Conservation (phyloP, 2,888 invertebrate species). For the Neoscelio sp. region DNA sequence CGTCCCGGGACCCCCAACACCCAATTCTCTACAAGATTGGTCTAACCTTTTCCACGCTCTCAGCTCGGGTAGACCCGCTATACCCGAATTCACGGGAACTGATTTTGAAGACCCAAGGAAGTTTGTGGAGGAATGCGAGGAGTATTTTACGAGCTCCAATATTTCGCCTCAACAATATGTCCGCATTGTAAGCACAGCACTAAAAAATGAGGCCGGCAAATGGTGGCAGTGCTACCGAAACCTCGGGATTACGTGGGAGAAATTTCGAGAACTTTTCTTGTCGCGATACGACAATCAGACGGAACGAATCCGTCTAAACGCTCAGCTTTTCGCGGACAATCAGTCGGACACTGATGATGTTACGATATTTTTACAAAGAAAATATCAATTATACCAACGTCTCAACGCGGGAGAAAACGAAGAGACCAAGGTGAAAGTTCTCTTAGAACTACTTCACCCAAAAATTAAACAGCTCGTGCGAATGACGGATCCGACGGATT, state of each 20-base stretch:
- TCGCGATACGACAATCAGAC: not conserved
- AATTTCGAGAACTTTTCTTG: constrained; percentile 13
- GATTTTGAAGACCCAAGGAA: constrained; percentile 16
- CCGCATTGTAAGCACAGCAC: not conserved
- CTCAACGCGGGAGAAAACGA: not conserved
- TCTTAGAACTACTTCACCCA: constrained; percentile 1
- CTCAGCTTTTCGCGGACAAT: not conserved
- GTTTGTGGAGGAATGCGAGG: constrained; percentile 7
- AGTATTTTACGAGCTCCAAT: not conserved
- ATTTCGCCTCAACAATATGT: not conserved
- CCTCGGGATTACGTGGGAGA: not conserved
- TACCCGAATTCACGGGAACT: constrained; percentile 1
- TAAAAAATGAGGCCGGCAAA: constrained; percentile 8
- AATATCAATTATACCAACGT: constrained; percentile 15
- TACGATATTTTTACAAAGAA: constrained; percentile 2
- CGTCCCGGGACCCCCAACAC: too few species aligned
- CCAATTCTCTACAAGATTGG: too few species aligned
- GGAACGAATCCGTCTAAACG: not conserved
- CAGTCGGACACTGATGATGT: not conserved
- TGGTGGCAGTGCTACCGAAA: constrained; percentile 11
- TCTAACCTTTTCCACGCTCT: not conserved
- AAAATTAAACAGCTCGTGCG: not conserved
- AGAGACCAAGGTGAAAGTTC: not conserved
- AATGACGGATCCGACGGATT: not conserved
- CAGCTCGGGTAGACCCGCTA: not conserved